Base-by-base conservation (phyloP, 1,140 invertebrate genomes). In the Tetramorium alpestre region DNA sequence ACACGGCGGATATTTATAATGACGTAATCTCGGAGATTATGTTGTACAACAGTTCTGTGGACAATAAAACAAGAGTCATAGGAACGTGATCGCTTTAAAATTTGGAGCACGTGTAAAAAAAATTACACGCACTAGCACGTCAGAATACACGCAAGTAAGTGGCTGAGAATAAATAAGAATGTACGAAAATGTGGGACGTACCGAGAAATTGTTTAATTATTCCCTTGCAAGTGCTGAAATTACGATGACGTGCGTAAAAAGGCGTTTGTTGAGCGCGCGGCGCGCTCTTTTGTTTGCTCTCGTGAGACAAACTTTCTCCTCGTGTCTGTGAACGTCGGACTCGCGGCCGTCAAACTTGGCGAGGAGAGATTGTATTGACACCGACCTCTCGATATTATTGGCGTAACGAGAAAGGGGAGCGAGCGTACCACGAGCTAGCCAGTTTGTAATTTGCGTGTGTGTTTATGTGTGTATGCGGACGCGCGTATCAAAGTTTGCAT, bases 311-410 rank as follows among this genome's bases (percentile, higher is more conserved):
- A 72, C 67, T 82, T 82, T 73, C 80, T 16, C 13, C 41, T 18
- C 25, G 78, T 60, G 54, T 41, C 60, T 38, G 28, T 13, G 28
- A 51, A 80, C 28, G 60, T 84, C 54, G 54, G 13, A 75, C 38
- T 51, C 28, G 67, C 51, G 38, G 18, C 51, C 54, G 25, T 73
- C 67, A 60, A 75, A 84, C 54, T 62, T 38, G 80, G 25, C 22
- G 67, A 44, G 10, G 38, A 80, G 77, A 70, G 64, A 82, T 69
- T 60, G 80, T 75, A 84, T 84, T 60, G 80, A 84, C 80, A 84
- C 72, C 69, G 69, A 54, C 44, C 54, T 84, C 69, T 49, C 80
- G 69, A 73, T 60, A 73, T 84, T 75, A 75, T 84, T 75, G 69
- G 69, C 54, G 80, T 84, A 84, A 73, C 44, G 54, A 84, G 51